Evolutionary conservation across 2,888 invertebrate species (phyloP).

Genomic region (Philereme transversata): DNA sequence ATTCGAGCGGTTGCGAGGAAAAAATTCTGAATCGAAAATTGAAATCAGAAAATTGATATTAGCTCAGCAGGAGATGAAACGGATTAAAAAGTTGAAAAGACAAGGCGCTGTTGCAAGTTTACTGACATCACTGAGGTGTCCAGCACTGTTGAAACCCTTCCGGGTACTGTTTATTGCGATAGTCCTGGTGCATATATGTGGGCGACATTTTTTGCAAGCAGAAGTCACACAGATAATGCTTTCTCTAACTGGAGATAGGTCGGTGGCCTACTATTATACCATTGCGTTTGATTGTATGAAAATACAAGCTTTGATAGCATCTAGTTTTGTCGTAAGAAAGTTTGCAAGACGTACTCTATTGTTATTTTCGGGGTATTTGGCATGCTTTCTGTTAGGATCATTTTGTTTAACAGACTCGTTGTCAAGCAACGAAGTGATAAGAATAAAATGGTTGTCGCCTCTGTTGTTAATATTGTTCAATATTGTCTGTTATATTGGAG

Average conservation of each 20-base stretch:
- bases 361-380: conserved; percentile 5
- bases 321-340: conserved; percentile 14
- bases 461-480: conserved; percentile 11
- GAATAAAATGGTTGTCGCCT: conserved; percentile 15
- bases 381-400: conserved; percentile 8
- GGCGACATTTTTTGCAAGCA: conserved; percentile 11
- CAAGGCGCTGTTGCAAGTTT: not conserved
- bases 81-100: conserved; percentile 2
- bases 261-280: conserved; percentile 9
- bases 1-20: conserved; percentile 38
- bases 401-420: conserved; percentile 12
- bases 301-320: conserved; percentile 10
- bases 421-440: not conserved
- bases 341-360: conserved; percentile 6
- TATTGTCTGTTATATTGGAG: conserved; percentile 10
- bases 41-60: conserved; percentile 11
- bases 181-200: conserved; percentile 3
- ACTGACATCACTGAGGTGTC: not conserved
- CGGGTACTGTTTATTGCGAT: conserved; percentile 3
- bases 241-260: conserved; percentile 6
- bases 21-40: conserved; percentile 5
- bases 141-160: conserved; percentile 7
- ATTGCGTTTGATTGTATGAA: conserved; percentile 16
- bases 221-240: conserved; percentile 18
- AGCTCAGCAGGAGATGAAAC: conserved; percentile 17